Base-by-base conservation (phyloP, 2,888 invertebrate genomes). In the Camponotus fellah region DNA sequence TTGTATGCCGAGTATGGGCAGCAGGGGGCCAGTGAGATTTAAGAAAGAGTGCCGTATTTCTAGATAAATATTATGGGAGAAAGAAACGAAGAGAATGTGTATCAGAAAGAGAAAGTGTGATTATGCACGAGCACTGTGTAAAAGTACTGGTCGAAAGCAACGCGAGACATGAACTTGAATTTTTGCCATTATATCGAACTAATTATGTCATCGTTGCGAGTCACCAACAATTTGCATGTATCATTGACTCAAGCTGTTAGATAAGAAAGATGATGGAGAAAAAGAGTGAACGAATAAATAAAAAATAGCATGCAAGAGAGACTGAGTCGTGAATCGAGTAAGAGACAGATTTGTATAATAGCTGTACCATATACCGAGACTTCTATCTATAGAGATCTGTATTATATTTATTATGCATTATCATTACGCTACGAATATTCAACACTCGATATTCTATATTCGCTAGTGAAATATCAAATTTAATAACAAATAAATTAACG, bases 401-500 rank as follows among this genome's bases (percentile, higher is more conserved):
- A 94, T 94, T 93, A 94, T 94, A 94, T 93, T 93, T 93, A 93
- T 92, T 93, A 91, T 90, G 88, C 89, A 87, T 88, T 92, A 93
- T 92, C 92, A 93, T 90, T 91, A 93, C 88, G 91, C 92, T 92
- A 92, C 91, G 92, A 92, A 94, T 93, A 93, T 93, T 93, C 90
- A 89, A 80, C 91, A 92, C 92, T 93, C 93, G 93, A 93, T 94
- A 94, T 94, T 94, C 93, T 93, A 94, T 93, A 93, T 92, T 93
- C 91, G 93, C 92, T 94, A 94, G 93, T 93, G 89, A 94, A 93
- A 93, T 94, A 94, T 94, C 91, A 94, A 94, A 94, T 93, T 94
- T 92, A 93, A 92, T 94, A 94, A 93, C 90, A 91, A 93, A 94
- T 93, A 92, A 92, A 94, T 93, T 93, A 80, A 90, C 91, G 91